Evolutionary conservation across 2,797 vertebrate genomes (phyloP).

Genomic region (Ficedula albicollis): DNA sequence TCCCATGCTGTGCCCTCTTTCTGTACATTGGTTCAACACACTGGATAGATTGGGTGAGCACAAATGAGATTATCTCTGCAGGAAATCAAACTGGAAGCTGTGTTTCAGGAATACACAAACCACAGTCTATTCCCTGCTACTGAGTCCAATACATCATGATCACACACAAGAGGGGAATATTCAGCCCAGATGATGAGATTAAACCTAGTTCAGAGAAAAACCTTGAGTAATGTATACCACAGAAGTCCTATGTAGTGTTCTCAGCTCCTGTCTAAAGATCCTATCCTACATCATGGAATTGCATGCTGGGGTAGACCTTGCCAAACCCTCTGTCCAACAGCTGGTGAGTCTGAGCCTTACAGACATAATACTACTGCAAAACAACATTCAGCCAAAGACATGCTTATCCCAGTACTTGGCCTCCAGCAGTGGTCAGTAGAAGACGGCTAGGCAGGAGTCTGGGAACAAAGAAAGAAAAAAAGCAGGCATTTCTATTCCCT

Average conservation of each 20-base stretch:
- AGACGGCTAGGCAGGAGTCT: background rate
- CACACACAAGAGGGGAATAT: fast-evolving
- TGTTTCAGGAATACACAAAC: background rate
- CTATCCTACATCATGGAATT: background rate
- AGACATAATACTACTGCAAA: background rate
- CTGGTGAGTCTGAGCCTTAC: fast-evolving
- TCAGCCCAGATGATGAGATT: background rate
- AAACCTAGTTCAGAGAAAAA: background rate
- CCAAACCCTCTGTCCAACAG: background rate
- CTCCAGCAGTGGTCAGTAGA: background rate
- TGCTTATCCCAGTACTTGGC: too few relatives aligned
- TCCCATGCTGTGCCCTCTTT: background rate
- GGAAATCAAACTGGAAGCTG: background rate
- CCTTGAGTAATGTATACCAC: background rate
- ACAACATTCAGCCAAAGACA: background rate
- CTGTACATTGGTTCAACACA: background rate
- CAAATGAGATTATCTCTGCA: background rate
- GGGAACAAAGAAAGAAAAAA: background rate
- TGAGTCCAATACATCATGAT: background rate
- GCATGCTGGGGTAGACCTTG: background rate
- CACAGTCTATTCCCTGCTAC: background rate
- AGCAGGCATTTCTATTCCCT: background rate
- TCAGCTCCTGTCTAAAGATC: background rate
- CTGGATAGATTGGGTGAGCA: background rate
- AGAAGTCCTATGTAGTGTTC: background rate